Conservation (phyloP, 2,888 invertebrate genomes). For the Leucoma salicis region DNA sequence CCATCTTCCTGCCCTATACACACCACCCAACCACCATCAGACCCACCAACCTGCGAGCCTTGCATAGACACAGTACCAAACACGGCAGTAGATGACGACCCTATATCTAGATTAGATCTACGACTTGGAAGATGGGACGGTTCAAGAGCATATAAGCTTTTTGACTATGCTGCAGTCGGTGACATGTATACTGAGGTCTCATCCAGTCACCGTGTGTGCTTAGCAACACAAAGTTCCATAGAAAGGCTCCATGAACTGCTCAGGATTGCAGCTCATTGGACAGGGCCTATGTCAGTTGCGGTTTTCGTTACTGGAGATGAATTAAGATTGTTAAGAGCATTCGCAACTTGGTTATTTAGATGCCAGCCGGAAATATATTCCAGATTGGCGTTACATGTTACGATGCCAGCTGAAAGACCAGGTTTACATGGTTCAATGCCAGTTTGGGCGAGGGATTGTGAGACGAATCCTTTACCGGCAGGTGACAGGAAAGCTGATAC, state of each 20-base stretch:
- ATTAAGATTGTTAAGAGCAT: conserved; percentile 86
- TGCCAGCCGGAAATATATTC: conserved; percentile 89
- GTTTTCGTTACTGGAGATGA: conserved; percentile 91
- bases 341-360: conserved; percentile 87
- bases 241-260: conserved; percentile 90
- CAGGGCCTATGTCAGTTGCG: conserved; percentile 92
- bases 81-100: conserved; percentile 59
- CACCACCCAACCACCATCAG: conserved; percentile 42
- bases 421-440: conserved; percentile 85
- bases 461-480: conserved; percentile 85
- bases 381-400: conserved; percentile 88
- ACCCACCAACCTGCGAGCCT: conserved; percentile 62
- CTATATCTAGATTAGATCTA: conserved; percentile 83
- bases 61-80: conserved; percentile 56
- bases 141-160: conserved; percentile 85
- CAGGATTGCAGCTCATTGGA: conserved; percentile 91
- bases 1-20: conserved; percentile 52
- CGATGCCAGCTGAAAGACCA: conserved; percentile 84
- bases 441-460: conserved; percentile 83
- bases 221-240: conserved; percentile 93
- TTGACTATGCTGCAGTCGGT: conserved; percentile 88
- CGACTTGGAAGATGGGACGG: conserved; percentile 89
- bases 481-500: conserved; percentile 84
- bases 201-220: conserved; percentile 83
- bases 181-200: conserved; percentile 84